Conservation (phyloP, 2,888 invertebrate species). For the Dioctria rufipes region DNA sequence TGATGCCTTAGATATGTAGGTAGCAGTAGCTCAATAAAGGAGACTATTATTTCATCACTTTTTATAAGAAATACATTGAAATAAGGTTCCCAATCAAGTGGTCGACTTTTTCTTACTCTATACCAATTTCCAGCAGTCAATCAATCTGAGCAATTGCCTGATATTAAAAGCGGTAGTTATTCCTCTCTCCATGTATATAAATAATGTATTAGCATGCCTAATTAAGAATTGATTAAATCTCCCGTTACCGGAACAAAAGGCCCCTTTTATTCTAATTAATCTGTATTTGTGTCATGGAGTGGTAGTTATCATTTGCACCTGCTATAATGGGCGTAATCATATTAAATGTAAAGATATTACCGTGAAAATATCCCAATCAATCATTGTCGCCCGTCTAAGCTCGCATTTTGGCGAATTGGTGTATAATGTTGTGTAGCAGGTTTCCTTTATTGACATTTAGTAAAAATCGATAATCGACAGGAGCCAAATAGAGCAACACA, state of each 20-base stretch:
- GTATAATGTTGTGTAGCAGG: constrained; percentile 6
- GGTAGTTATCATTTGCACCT: constrained; percentile 42
- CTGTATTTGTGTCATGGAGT: constrained; percentile 27
- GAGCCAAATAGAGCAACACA: not conserved
- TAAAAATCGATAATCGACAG: constrained; percentile 44
- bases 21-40: no score
- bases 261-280: constrained; percentile 46
- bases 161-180: no score
- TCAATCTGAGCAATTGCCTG: no score
- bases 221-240: constrained; percentile 47
- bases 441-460: constrained; percentile 30
- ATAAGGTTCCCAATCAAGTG: no score
- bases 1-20: no score
- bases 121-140: no score
- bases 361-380: constrained; percentile 35
- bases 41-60: no score
- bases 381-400: not conserved
- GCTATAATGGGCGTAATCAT: constrained; percentile 25
- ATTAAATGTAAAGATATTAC: constrained; percentile 20
- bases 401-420: not conserved
- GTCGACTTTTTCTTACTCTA: no score
- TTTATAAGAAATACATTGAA: no score
- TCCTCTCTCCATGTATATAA: not conserved
- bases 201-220: constrained; percentile 34
- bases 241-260: constrained; percentile 21